These are phyloP conservation scores for Diplodus sargus DNA, from an alignment of 2,797 vertebrate genomes.

Conservation along the genomic window DNA sequence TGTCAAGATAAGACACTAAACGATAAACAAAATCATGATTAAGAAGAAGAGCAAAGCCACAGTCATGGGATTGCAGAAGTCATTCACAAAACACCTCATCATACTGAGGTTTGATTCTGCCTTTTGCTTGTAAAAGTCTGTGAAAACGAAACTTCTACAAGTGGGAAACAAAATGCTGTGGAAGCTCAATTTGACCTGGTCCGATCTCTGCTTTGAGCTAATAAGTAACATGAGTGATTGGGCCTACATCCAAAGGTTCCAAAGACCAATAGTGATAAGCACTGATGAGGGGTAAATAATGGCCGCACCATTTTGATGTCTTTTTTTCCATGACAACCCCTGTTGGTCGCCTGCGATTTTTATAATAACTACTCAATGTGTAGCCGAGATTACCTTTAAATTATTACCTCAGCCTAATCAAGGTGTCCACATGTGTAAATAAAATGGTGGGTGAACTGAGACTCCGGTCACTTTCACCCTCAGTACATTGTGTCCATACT, in stretches of 20 bases:
- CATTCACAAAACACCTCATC: neutral
- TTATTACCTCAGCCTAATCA: neutral
- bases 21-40: neutral
- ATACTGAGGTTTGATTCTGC: neutral
- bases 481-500: neutral
- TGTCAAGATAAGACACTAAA: neutral
- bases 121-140: neutral
- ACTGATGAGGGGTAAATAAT: constrained; percentile 38
- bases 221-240: constrained; percentile 74
- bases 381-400: neutral
- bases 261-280: constrained; percentile 50
- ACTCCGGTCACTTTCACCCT: neutral
- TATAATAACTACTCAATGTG: neutral
- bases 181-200: constrained; percentile 52
- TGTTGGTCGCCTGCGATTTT: neutral
- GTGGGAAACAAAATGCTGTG: neutral
- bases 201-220: constrained; percentile 62
- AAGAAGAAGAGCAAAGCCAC: neutral
- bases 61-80: neutral
- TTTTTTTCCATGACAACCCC: neutral
- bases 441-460: neutral
- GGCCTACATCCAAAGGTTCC: constrained; percentile 67
- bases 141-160: neutral
- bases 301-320: neutral
- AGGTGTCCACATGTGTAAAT: neutral